These are phyloP conservation scores for Alectoris magna DNA, from an alignment of 2,797 vertebrate species.

Conservation along the genomic window DNA sequence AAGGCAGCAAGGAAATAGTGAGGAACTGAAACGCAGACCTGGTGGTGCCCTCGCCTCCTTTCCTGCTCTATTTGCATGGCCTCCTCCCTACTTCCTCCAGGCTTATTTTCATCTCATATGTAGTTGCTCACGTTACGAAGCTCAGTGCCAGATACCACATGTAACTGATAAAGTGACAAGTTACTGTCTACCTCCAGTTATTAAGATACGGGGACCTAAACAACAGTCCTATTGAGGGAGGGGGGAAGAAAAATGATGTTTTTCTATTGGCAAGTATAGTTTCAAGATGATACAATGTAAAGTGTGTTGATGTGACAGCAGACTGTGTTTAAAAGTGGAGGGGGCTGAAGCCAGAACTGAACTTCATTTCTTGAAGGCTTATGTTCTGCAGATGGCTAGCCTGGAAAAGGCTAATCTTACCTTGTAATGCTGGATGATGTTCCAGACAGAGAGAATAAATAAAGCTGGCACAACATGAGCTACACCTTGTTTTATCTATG, in stretches of 20 bases:
- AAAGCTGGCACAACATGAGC: conserved; percentile 26
- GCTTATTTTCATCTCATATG: background rate
- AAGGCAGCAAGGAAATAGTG: background rate
- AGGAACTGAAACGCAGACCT: background rate
- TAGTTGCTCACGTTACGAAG: background rate
- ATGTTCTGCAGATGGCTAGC: conserved; percentile 37
- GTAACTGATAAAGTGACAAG: background rate
- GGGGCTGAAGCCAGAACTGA: background rate
- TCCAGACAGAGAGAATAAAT: conserved; percentile 54
- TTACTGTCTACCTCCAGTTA: background rate
- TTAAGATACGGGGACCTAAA: background rate
- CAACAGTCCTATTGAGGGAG: rapidly evolving
- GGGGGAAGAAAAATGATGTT: rapidly evolving
- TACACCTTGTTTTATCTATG: conserved; percentile 6
- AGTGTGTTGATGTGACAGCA: background rate
- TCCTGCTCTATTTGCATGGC: background rate
- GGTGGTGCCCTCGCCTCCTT: background rate
- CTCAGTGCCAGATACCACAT: rapidly evolving
- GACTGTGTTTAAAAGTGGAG: background rate
- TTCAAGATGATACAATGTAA: background rate
- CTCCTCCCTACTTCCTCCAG: background rate
- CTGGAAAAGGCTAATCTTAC: conserved; percentile 27
- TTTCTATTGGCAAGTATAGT: background rate
- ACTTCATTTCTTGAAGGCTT: conserved; percentile 10
- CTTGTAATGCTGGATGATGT: conserved; percentile 12